Evolutionary conservation across 2,797 vertebrate genomes (phyloP).

Genomic region (Nyctibius grandis): DNA sequence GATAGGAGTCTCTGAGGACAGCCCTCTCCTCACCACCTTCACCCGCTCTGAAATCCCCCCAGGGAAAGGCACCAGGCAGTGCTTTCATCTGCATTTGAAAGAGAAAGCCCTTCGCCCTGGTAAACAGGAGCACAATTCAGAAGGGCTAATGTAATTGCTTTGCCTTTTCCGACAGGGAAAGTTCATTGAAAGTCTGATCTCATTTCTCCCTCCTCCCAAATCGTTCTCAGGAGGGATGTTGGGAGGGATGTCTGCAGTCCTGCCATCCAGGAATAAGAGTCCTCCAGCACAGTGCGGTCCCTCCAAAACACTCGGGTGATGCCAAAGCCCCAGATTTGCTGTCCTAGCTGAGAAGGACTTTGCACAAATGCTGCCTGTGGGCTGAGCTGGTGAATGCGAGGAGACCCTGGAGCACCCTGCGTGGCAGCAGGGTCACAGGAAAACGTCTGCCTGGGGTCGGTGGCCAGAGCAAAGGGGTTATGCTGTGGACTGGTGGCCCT

Average conservation of each 20-base stretch:
- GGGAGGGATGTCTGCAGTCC: neutral
- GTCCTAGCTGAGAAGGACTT: neutral
- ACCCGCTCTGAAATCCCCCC: neutral
- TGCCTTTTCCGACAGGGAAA: neutral
- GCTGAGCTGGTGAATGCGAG: fast-evolving
- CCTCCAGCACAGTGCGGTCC: fast-evolving
- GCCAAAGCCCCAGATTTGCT: neutral
- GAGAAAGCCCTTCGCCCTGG: neutral
- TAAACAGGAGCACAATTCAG: neutral
- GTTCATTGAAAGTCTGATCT: neutral
- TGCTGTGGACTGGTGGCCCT: neutral
- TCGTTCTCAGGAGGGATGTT: neutral
- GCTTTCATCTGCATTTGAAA: neutral
- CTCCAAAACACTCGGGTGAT: neutral
- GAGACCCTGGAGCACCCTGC: neutral
- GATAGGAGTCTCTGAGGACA: neutral
- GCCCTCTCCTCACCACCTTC: neutral
- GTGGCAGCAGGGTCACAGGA: neutral
- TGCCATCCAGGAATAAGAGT: neutral
- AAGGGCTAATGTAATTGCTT: neutral
- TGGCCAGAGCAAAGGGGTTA: neutral
- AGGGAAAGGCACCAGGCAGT: neutral
- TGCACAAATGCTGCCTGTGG: neutral
- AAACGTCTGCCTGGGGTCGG: neutral
- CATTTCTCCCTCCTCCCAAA: neutral